Percentiles rank a stretch among this genome's conserved stretches.
Evolutionary conservation across 2,113 vertebrate genomes (phyloP).

Genomic region (Phylloscopus trochilus): DNA sequence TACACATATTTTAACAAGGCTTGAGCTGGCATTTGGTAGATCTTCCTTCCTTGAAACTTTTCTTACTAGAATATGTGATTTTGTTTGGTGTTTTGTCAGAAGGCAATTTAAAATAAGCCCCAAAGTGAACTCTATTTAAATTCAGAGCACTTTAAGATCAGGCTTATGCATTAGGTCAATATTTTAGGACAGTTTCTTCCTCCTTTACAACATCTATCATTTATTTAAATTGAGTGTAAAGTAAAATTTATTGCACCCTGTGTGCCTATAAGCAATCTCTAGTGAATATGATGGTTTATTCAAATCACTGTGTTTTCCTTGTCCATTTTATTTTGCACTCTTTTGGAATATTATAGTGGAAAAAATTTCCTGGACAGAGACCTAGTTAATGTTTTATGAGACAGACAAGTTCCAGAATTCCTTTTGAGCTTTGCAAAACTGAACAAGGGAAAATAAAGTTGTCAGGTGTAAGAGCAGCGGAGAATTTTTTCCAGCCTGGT

Average conservation of each 20-base stretch:
- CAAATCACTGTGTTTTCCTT: background rate
- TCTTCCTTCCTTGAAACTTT: background rate
- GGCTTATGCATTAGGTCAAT: background rate
- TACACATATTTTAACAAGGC: background rate
- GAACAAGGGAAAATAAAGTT: constrained; percentile 53
- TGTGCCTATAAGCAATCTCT: background rate
- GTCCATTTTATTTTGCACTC: constrained; percentile 26
- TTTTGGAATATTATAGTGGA: background rate
- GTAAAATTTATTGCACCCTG: background rate
- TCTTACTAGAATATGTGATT: background rate
- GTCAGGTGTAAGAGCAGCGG: background rate
- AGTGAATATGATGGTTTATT: background rate
- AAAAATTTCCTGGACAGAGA: constrained; percentile 12
- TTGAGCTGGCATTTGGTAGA: background rate
- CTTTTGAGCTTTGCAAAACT: constrained; percentile 57
- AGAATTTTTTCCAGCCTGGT: constrained; percentile 12
- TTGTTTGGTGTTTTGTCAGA: background rate
- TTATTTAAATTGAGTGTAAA: constrained; percentile 44
- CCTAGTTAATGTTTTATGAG: constrained; percentile 53
- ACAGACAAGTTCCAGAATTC: constrained; percentile 48
- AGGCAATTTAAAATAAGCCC: background rate
- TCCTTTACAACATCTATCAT: background rate
- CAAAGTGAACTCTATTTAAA: background rate
- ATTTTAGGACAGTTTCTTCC: background rate
- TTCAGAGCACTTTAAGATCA: background rate